A percentile compares a stretch with the other conserved stretches of the same genome.
phyloP scores from a whole-genome alignment of 1,140 invertebrate species.

The Drosophila quadrilineata region DNA sequence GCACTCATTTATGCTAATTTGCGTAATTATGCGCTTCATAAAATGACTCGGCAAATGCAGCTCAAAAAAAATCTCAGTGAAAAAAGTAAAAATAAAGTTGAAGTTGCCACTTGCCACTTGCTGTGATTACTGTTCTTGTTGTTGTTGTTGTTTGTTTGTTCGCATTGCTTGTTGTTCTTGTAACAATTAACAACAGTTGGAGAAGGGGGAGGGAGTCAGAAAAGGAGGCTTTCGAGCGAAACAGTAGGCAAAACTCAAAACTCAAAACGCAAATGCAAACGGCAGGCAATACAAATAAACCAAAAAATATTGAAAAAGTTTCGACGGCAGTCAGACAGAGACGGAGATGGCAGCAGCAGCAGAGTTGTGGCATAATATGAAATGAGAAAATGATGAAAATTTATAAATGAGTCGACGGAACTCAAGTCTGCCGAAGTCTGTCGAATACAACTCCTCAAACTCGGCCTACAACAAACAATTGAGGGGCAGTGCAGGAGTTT shows the following conservation, averaged over 20 bases:
- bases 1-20: constrained; percentile 79
- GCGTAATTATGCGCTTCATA: constrained; percentile 79
- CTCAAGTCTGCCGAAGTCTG: not conserved
- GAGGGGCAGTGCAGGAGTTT: too few relatives aligned
- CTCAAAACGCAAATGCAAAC: too few relatives aligned
- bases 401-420: constrained; percentile 25
- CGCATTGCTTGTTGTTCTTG: constrained; percentile 40
- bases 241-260: constrained; percentile 62
- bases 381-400: constrained; percentile 63
- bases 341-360: not conserved
- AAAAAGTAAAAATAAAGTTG: too few relatives aligned
- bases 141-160: constrained; percentile 17
- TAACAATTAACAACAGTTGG: constrained; percentile 69
- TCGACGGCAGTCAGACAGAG: constrained; percentile 3
- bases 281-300: constrained; percentile 76
- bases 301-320: constrained; percentile 78
- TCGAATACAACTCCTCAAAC: too few relatives aligned
- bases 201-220: constrained; percentile 19
- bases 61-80: too few relatives aligned
- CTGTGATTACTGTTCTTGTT: constrained; percentile 20
- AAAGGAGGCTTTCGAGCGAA: constrained; percentile 12
- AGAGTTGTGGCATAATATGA: constrained; percentile 9
- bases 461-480: too few relatives aligned
- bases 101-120: constrained; percentile 45
- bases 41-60: constrained; percentile 71